Evolutionary conservation across 2,797 vertebrate species (phyloP).

Genomic region (Schizopygopsis malacanthus): DNA sequence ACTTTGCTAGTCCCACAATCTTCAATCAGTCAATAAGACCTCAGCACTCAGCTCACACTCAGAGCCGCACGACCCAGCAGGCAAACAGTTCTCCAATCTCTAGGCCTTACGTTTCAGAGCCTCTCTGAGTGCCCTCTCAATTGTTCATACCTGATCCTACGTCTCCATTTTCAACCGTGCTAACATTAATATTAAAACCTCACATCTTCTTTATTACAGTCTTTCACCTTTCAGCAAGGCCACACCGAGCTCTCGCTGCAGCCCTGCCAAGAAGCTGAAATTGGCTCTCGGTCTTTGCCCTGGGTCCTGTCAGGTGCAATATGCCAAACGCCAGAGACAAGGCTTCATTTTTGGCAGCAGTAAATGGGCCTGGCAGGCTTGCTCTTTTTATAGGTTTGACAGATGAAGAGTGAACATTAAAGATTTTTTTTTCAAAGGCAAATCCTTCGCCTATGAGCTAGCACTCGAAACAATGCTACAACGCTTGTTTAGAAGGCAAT

Average conservation of each 20-base stretch:
- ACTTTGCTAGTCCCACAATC: slow-evolving; percentile 16
- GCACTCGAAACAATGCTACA: not conserved
- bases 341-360: slow-evolving; percentile 49
- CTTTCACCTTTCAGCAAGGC: slow-evolving; percentile 49
- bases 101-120: slow-evolving; percentile 12
- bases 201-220: slow-evolving; percentile 46
- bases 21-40: slow-evolving; percentile 29
- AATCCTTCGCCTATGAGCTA: slow-evolving; percentile 26
- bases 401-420: slow-evolving; percentile 29
- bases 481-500: slow-evolving; percentile 1
- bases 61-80: slow-evolving; percentile 11
- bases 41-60: slow-evolving; percentile 3
- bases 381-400: slow-evolving; percentile 32
- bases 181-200: slow-evolving; percentile 53
- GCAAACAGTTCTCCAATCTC: slow-evolving; percentile 18
- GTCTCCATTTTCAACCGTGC: slow-evolving; percentile 45
- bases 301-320: slow-evolving; percentile 57
- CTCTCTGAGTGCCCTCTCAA: slow-evolving; percentile 42
- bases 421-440: slow-evolving; percentile 10
- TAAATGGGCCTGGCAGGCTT: slow-evolving; percentile 40
- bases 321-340: slow-evolving; percentile 49
- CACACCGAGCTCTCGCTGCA: slow-evolving; percentile 35
- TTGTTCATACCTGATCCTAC: slow-evolving; percentile 49
- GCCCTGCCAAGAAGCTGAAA: slow-evolving; percentile 43
- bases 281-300: slow-evolving; percentile 41